Conservation (phyloP, 2,113 vertebrate genomes). For the Theristicus caerulescens region DNA sequence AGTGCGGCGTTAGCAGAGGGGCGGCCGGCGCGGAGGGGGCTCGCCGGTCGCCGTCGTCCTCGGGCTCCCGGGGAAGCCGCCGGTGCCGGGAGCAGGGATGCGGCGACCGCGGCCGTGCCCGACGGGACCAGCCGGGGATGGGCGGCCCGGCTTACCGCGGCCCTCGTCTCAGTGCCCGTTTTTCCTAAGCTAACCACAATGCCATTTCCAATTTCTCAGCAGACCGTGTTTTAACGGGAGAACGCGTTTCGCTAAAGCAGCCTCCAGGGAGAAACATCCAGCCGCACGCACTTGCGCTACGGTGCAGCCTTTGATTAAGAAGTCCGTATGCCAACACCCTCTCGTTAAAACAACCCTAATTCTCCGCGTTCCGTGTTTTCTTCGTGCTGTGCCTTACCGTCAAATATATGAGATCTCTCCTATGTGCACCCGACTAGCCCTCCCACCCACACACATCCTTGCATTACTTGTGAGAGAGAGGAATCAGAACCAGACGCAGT, state of each 20-base stretch:
- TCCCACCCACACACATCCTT: background rate
- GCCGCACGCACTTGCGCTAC: background rate
- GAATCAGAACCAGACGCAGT: background rate
- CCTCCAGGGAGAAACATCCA: background rate
- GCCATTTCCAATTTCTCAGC: background rate
- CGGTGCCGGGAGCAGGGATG: background rate
- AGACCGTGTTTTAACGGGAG: background rate
- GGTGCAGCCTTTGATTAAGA: background rate
- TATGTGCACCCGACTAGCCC: background rate
- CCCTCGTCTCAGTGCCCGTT: background rate
- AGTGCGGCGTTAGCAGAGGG: background rate
- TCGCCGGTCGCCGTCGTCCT: background rate
- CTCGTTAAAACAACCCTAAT: background rate
- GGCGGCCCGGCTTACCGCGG: no score
- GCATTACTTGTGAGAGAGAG: background rate
- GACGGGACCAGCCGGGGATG: background rate
- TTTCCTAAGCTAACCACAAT: background rate
- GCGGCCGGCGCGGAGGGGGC: no score
- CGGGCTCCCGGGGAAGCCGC: background rate
- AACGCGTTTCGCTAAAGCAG: background rate
- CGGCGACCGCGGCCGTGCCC: background rate
- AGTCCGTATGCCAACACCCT: background rate
- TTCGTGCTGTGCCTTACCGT: background rate
- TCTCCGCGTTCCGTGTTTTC: background rate
- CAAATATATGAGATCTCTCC: background rate